A percentile compares a stretch with the other conserved stretches of the same genome.
These are phyloP conservation scores for Romanogobio albipinnatus DNA, from an alignment of 2,113 vertebrate species.

Conservation along the genomic window DNA sequence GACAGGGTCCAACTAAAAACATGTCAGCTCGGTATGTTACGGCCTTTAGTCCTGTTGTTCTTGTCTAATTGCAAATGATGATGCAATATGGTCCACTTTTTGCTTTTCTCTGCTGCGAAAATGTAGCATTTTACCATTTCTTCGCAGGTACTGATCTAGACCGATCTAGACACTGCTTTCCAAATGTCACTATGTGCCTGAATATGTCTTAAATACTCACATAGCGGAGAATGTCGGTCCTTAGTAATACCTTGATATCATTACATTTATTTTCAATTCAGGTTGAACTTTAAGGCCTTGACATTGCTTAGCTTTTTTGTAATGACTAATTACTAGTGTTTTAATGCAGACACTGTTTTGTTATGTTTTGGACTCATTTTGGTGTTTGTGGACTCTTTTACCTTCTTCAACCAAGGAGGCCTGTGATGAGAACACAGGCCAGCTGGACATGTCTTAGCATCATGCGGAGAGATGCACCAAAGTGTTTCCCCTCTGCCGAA, in stretches of 20 bases:
- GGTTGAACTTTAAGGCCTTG: slow-evolving; percentile 51
- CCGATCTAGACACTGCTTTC: slow-evolving; percentile 64
- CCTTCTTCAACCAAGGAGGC: slow-evolving; percentile 27
- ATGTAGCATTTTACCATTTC: slow-evolving; percentile 57
- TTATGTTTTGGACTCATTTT: slow-evolving; percentile 33
- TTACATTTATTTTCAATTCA: slow-evolving; percentile 43
- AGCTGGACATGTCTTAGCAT: slow-evolving; percentile 30
- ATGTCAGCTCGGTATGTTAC: neutral
- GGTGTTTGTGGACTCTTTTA: slow-evolving; percentile 16
- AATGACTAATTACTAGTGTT: slow-evolving; percentile 38
- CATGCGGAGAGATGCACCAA: slow-evolving; percentile 10
- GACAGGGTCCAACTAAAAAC: neutral
- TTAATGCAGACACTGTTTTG: slow-evolving; percentile 16
- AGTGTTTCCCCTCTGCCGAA: slow-evolving; percentile 13
- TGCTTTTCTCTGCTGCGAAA: slow-evolving; percentile 50
- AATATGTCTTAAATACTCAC: slow-evolving; percentile 62
- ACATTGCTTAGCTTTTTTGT: slow-evolving; percentile 47
- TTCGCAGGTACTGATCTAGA: slow-evolving; percentile 57
- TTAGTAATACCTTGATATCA: slow-evolving; percentile 40
- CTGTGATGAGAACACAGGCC: slow-evolving; percentile 38
- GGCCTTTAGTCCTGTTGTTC: slow-evolving; percentile 15
- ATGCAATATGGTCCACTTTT: slow-evolving; percentile 26
- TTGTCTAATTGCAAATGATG: neutral
- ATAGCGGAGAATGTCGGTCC: slow-evolving; percentile 50
- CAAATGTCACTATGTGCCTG: slow-evolving; percentile 77